phyloP scores from a whole-genome alignment of 2,797 vertebrate species.

The Myoxocephalus aenaeus region DNA sequence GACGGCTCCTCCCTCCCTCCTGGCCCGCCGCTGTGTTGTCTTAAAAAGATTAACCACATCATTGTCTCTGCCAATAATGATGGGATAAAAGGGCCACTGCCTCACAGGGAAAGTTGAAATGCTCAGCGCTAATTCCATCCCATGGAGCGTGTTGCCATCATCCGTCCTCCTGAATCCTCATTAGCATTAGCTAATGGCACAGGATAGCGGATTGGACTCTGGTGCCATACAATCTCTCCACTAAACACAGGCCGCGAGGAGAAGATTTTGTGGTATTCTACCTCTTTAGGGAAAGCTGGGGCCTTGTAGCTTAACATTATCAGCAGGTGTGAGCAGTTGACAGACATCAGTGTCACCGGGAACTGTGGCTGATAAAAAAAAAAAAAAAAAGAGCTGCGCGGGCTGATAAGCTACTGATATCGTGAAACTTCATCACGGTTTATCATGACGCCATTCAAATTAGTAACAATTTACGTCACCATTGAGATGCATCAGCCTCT shows the following conservation, averaged over 20 bases:
- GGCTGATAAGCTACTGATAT: conserved; percentile 44
- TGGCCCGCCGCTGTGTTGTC: conserved; percentile 61
- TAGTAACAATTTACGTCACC: conserved; percentile 25
- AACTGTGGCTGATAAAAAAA: conserved; percentile 38
- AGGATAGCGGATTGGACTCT: conserved; percentile 48
- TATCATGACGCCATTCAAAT: conserved; percentile 45
- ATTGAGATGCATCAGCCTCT: conserved; percentile 11
- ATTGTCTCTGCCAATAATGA: conserved; percentile 75
- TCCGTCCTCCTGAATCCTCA: conserved; percentile 61
- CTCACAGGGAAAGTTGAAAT: conserved; percentile 66
- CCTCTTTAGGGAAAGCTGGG: conserved; percentile 30
- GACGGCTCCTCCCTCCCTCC: conserved; percentile 61
- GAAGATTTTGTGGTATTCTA: conserved; percentile 13
- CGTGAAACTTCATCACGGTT: conserved; percentile 39
- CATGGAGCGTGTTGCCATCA: conserved; percentile 65
- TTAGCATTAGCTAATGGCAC: conserved; percentile 56
- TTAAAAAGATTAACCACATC: conserved; percentile 78
- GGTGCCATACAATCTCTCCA: conserved; percentile 43
- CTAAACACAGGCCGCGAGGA: conserved; percentile 8
- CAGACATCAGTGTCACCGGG: neutral
- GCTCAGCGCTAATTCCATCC: conserved; percentile 66
- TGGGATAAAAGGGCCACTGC: conserved; percentile 66
- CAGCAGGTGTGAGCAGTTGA: conserved; percentile 36
- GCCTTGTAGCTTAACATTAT: conserved; percentile 10
- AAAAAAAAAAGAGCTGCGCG: conserved; percentile 29